A percentile compares a stretch with the other conserved stretches of the same genome.
Conservation (phyloP, 2,797 vertebrate species). For the Xiphorhynchus erythropygius region DNA sequence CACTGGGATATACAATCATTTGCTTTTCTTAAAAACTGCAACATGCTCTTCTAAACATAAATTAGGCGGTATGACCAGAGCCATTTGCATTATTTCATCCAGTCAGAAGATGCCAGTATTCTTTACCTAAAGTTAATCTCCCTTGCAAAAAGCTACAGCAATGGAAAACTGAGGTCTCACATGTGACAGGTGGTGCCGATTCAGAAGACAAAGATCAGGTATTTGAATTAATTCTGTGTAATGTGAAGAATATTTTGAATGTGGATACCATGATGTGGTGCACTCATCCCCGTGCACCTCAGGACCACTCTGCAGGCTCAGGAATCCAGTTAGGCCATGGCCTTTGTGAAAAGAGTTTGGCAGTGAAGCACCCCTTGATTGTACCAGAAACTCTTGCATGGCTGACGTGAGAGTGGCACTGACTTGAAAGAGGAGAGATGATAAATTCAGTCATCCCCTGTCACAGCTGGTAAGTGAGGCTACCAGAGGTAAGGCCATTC, state of each 20-base stretch:
- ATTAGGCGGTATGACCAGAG: neutral
- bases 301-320: neutral
- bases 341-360: neutral
- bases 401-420: neutral
- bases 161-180: fast-evolving
- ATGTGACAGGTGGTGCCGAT: neutral
- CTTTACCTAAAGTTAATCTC: neutral
- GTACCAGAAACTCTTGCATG: neutral
- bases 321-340: neutral
- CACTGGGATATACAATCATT: neutral
- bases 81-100: neutral
- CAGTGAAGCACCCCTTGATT: neutral
- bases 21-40: neutral
- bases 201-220: neutral
- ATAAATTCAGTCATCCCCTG: neutral
- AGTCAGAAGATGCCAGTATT: conserved; percentile 71
- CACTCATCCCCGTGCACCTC: too few species aligned
- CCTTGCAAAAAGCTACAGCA: fast-evolving
- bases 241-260: neutral
- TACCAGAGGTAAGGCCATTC: fast-evolving
- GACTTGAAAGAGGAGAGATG: neutral
- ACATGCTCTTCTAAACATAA: fast-evolving
- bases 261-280: neutral
- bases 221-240: neutral
- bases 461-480: neutral